Evolutionary conservation across 2,797 vertebrate genomes (phyloP), one percentile per base, ranked within the genome.

Genomic region (Podargus strigoides): DNA sequence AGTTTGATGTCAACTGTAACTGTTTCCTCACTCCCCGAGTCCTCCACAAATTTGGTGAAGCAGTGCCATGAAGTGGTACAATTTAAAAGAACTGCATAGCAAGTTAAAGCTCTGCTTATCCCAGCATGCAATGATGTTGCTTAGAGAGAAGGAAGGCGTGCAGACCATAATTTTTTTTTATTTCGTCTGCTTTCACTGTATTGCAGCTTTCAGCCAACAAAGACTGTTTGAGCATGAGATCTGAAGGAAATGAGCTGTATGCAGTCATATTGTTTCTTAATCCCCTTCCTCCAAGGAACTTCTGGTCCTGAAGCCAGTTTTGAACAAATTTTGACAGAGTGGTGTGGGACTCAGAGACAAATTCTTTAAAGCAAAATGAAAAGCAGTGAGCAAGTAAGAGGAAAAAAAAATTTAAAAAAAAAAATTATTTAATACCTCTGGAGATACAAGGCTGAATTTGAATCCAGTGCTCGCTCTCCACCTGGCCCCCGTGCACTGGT

Each of bases 71-170:
- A 86, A 67, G 22, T 32, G 76, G 28, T 3, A 20, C 6, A 15
- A 20, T 58, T 94, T 14, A 5, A 4, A 19, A 50, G 37, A 20
- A 26, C 64, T 82, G 39, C 10, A 15, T 6, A 42, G n/a, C 42
- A 88, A 75, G 27, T 2, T 6, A 50, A 78, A 81, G 55, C 20
- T 86, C 58, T 84, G 66, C 39, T 32, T 50, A 22, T 0, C 53
- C 17, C 49, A 30, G 8, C 0, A 7, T 17, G 26, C 49, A 30
- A 4, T 58, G 5, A 49, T 1, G 47, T 3, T 64, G 68, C 76
- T 62, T 32, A 47, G n/a, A 75, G 17, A 56, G 59, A 76, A 77
- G 32, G 8, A 23, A 78, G 17, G 37, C 14, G 46, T 17, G 50
- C n/a, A 68, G 72, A 53, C 36, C 20, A 56, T 7, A n/a, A 4